phyloP scores from a whole-genome alignment of 2,888 invertebrate genomes.

The Tribolium freemani region DNA sequence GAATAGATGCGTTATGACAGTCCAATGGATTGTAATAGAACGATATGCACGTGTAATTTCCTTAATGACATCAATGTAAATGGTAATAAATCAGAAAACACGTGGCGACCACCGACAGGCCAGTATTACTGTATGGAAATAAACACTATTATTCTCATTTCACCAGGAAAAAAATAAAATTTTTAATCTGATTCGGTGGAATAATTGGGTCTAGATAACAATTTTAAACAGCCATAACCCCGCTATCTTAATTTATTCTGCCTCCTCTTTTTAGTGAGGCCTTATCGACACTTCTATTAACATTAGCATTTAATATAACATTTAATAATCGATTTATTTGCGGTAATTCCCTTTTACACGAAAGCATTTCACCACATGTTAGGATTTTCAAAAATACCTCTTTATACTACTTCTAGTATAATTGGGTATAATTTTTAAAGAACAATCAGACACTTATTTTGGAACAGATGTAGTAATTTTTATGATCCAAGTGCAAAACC shows the following conservation, averaged over 20 bases:
- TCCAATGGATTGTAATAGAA: slow-evolving; percentile 11
- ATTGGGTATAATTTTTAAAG: too few relatives aligned
- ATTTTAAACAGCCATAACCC: not conserved
- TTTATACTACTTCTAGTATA: too few relatives aligned
- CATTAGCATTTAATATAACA: too few relatives aligned
- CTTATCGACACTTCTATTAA: not conserved
- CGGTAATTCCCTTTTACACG: too few relatives aligned
- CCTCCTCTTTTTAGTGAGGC: not conserved
- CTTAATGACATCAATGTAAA: slow-evolving; percentile 23
- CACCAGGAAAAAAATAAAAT: not conserved
- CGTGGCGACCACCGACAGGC: not conserved
- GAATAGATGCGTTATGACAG: slow-evolving; percentile 20
- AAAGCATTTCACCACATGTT: too few relatives aligned
- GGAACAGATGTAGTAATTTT: too few relatives aligned
- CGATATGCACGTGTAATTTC: slow-evolving; percentile 39
- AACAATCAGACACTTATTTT: too few relatives aligned
- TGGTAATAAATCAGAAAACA: slow-evolving; percentile 13
- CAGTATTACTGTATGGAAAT: not conserved
- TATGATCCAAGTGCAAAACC: too few relatives aligned
- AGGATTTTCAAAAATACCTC: too few relatives aligned
- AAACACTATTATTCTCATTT: not conserved
- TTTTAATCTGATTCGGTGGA: not conserved
- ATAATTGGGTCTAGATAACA: not conserved
- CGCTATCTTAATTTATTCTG: not conserved
- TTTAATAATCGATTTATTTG: too few relatives aligned